Conservation (phyloP, 2,797 vertebrate species). For the Halcyon smyrnensis region DNA sequence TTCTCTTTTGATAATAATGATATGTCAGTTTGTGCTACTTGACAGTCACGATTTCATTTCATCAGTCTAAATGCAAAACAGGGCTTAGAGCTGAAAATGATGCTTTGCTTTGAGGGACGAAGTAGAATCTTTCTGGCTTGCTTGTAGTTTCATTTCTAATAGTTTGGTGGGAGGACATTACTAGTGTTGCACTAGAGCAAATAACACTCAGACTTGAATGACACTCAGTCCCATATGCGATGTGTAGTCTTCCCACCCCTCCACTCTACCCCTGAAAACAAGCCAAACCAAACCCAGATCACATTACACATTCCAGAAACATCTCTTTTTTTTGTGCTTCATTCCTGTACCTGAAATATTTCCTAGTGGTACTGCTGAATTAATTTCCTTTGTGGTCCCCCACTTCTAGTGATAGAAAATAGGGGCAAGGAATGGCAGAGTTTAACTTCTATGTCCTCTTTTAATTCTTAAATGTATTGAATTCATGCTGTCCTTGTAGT, state of each 20-base stretch:
- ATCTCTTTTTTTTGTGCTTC: background rate
- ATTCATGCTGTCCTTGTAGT: background rate
- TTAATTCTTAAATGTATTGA: background rate
- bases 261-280: background rate
- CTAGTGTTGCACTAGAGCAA: background rate
- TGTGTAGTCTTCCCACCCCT: accelerated
- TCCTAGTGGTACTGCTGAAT: background rate
- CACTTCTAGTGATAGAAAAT: background rate
- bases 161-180: background rate
- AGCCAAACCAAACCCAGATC: background rate
- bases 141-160: background rate
- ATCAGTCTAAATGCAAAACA: background rate
- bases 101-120: background rate
- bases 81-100: background rate
- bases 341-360: background rate
- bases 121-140: background rate
- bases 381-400: background rate
- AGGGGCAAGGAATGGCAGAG: background rate
- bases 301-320: background rate
- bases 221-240: too few relatives aligned
- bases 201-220: background rate
- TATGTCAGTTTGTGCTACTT: background rate
- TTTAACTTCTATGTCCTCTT: background rate
- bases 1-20: background rate
- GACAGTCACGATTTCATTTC: background rate